Evolutionary conservation across 2,113 vertebrate genomes (phyloP), one percentile per base, ranked within the genome.

Genomic region (Ictalurus furcatus): DNA sequence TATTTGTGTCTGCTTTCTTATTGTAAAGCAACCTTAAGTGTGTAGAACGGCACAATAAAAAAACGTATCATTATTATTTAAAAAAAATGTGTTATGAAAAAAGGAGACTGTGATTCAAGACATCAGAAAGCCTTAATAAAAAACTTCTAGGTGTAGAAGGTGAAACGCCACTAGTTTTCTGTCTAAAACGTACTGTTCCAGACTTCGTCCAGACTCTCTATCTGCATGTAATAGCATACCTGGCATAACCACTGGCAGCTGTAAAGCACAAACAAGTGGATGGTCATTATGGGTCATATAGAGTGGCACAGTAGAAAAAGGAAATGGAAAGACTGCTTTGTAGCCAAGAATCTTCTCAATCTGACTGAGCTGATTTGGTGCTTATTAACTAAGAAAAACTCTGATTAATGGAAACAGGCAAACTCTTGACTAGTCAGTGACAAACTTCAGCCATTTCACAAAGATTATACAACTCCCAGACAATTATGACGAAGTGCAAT

Each of bases 261-360:
- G 40, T 58, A 34, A 79, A 80, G 59, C 76, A 67, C 48, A 52
- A 52, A 52, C 48, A 52, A 52, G 48, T 11, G 48, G 44, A 28
- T 37, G 76, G 76, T 25, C 63, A 82, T 44, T 69, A 80, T 30
- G 48, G 63, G 63, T 69, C 86, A 78, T 54, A n/a, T 19, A 81
- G 76, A 28, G 69, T 79, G 12, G 44, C 44, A 52, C 23, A 28
- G 25, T 25, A 16, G 59, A 9, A 30, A 23, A 78, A 78, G n/a
- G 30, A 86, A 58, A 37, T 30, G 17, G 69, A 71, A 30, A 17
- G 30, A 14, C 65, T 11, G 23, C 44, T 73, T 74, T 74, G 69
- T 12, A 79, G 4, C 76, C 44, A 44, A 44, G 44, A 4, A 9
- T 44, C 8, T 73, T 73, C 6, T 11, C 73, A 52, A 44, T 52